A percentile compares a stretch with the other conserved stretches of the same genome.
These are phyloP conservation scores for Pasiphila rectangulata DNA, from an alignment of 2,888 invertebrate genomes.

Conservation along the genomic window DNA sequence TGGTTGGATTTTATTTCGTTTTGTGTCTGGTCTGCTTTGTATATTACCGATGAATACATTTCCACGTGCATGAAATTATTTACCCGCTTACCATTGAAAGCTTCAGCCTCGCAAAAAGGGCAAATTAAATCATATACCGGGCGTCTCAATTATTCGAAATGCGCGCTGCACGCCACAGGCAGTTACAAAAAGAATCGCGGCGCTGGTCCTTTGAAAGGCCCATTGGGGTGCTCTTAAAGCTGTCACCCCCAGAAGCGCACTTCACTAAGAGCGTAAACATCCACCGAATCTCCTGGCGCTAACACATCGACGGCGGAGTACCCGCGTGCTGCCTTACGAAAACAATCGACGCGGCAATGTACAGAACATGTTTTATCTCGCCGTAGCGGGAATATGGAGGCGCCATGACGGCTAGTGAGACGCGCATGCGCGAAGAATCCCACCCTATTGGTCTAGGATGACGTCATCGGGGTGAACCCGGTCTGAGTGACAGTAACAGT, in stretches of 20 bases:
- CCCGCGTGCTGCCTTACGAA: constrained; percentile 28
- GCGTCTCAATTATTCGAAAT: constrained; percentile 76
- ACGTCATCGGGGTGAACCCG: constrained; percentile 79
- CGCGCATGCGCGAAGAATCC: constrained; percentile 68
- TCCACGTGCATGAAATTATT: constrained; percentile 47
- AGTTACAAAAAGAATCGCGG: constrained; percentile 71
- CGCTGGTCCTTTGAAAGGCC: constrained; percentile 76
- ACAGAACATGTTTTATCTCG: constrained; percentile 41
- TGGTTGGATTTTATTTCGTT: constrained; percentile 19
- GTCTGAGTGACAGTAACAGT: constrained; percentile 75
- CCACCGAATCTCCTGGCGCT: constrained; percentile 40
- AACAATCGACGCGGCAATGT: constrained; percentile 60
- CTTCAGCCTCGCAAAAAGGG: constrained; percentile 60
- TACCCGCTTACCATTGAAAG: constrained; percentile 46
- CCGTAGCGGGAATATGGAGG: constrained; percentile 52
- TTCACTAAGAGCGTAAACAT: constrained; percentile 60
- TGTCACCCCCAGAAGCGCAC: constrained; percentile 74
- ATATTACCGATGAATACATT: constrained; percentile 40
- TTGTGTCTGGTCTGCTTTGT: constrained; percentile 23
- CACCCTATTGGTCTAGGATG: constrained; percentile 77
- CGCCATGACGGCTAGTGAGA: constrained; percentile 69
- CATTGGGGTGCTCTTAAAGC: constrained; percentile 73
- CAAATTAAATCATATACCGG: constrained; percentile 77
- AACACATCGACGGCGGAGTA: constrained; percentile 49
- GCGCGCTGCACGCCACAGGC: constrained; percentile 62